These are phyloP conservation scores for Trypoxylus dichotomus DNA, from an alignment of 1,140 invertebrate species.

Conservation along the genomic window DNA sequence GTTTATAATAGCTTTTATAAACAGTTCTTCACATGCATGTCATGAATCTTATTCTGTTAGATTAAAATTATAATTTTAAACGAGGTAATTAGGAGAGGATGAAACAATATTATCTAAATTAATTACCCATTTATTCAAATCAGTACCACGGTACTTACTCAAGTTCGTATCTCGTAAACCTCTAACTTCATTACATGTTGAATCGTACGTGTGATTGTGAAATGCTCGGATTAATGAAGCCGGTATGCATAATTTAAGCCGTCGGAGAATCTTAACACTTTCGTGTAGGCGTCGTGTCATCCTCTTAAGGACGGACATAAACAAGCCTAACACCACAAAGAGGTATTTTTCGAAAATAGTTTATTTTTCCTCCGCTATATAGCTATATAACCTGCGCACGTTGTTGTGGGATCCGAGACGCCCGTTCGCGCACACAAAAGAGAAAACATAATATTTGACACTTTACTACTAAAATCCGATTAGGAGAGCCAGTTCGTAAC, in stretches of 20 bases:
- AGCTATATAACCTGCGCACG: neutral
- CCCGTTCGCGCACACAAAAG: slow-evolving; percentile 1
- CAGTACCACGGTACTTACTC: neutral
- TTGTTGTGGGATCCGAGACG: neutral
- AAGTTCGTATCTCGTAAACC: neutral
- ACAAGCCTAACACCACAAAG: slow-evolving; percentile 1
- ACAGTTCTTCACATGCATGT: neutral
- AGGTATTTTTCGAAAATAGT: neutral
- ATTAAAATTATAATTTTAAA: slow-evolving; percentile 13
- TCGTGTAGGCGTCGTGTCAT: slow-evolving; percentile 3
- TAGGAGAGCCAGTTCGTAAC: slow-evolving; percentile 2
- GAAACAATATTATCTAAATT: slow-evolving; percentile 1
- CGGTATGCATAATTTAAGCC: neutral
- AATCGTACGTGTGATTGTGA: neutral
- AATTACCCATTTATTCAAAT: slow-evolving; percentile 14
- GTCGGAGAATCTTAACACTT: neutral
- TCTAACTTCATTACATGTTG: neutral
- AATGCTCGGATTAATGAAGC: slow-evolving; percentile 2
- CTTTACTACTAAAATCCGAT: slow-evolving; percentile 23
- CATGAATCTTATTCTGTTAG: neutral
- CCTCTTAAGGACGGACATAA: neutral
- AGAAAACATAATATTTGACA: slow-evolving; percentile 23
- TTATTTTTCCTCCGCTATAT: neutral
- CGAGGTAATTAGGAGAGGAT: neutral
- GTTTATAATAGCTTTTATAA: too few relatives aligned